Percentiles rank a stretch among this genome's conserved stretches.
phyloP scores from a whole-genome alignment of 2,888 invertebrate species.

The Pristionchus exspectatus region DNA sequence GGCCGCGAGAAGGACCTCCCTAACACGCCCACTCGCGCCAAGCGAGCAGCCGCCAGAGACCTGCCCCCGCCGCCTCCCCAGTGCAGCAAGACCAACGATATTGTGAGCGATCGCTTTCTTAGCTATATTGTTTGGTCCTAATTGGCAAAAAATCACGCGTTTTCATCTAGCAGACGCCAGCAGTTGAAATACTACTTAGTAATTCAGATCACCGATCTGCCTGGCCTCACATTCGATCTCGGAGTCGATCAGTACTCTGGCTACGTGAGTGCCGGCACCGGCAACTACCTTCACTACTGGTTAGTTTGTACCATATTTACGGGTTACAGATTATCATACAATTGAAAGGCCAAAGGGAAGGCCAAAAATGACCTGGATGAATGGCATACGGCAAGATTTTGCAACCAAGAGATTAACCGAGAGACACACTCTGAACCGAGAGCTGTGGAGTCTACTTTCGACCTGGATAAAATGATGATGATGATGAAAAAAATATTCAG shows the following conservation, averaged over 20 bases:
- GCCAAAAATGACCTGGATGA: no score
- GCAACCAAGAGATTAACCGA: no score
- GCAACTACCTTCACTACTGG: conserved; percentile 79
- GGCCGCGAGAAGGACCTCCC: conserved; percentile 20
- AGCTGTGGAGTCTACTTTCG: no score
- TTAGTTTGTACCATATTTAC: conserved; percentile 56
- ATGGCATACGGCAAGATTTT: no score
- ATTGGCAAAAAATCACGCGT: no score
- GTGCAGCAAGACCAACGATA: conserved; percentile 58
- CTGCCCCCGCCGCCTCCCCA: conserved; percentile 61
- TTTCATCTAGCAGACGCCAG: no score
- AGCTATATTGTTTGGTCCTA: no score
- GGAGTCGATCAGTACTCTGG: conserved; percentile 81
- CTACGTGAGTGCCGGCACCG: conserved; percentile 73
- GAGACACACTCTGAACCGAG: no score
- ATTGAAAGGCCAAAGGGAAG: no score
- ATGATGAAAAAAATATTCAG: not conserved
- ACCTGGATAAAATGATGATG: no score
- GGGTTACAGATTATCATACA: no score
- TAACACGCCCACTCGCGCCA: not conserved
- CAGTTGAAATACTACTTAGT: no score
- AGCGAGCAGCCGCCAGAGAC: not conserved
- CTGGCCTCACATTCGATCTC: conserved; percentile 72
- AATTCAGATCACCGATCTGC: conserved; percentile 70
- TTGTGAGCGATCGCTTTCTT: conserved; percentile 61